These are phyloP conservation scores for Channallabes apus DNA, from an alignment of 2,797 vertebrate genomes.

Conservation along the genomic window DNA sequence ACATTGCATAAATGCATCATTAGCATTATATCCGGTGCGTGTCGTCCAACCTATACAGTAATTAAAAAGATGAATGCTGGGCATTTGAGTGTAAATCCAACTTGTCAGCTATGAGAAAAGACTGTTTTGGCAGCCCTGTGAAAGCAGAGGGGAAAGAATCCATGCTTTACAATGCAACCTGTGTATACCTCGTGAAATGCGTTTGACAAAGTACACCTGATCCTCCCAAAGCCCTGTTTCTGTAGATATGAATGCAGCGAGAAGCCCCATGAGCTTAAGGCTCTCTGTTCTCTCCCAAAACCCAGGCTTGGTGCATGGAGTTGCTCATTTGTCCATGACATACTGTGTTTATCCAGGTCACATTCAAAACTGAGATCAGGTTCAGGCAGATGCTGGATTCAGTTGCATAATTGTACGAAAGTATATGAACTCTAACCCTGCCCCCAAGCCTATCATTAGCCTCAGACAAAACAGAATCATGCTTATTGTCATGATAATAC, in stretches of 20 bases:
- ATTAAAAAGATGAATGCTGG: slow-evolving; percentile 33
- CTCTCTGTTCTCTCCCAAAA: slow-evolving; percentile 8
- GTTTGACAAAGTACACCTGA: slow-evolving; percentile 47
- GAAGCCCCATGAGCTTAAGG: not conserved
- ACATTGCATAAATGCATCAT: slow-evolving; percentile 15
- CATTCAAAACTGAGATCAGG: slow-evolving; percentile 6
- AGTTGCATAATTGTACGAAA: not conserved
- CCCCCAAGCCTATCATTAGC: not conserved
- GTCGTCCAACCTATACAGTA: slow-evolving; percentile 16
- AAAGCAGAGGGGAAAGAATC: slow-evolving; percentile 31
- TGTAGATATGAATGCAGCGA: slow-evolving; percentile 30
- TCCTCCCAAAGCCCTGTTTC: slow-evolving; percentile 35
- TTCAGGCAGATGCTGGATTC: not conserved
- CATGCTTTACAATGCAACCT: slow-evolving; percentile 40
- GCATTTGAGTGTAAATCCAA: slow-evolving; percentile 40
- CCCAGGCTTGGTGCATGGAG: not conserved
- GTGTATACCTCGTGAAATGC: slow-evolving; percentile 36
- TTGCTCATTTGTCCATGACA: not conserved
- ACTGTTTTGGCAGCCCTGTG: slow-evolving; percentile 42
- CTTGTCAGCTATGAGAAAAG: slow-evolving; percentile 40
- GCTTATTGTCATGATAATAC: not conserved
- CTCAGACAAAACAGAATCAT: not conserved
- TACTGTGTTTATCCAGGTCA: slow-evolving; percentile 1
- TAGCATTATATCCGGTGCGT: slow-evolving; percentile 11
- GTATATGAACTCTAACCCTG: not conserved